Percentiles rank a stretch among this genome's conserved stretches.
phyloP scores from a whole-genome alignment of 1,140 invertebrate genomes.

The Philaenus spumarius region DNA sequence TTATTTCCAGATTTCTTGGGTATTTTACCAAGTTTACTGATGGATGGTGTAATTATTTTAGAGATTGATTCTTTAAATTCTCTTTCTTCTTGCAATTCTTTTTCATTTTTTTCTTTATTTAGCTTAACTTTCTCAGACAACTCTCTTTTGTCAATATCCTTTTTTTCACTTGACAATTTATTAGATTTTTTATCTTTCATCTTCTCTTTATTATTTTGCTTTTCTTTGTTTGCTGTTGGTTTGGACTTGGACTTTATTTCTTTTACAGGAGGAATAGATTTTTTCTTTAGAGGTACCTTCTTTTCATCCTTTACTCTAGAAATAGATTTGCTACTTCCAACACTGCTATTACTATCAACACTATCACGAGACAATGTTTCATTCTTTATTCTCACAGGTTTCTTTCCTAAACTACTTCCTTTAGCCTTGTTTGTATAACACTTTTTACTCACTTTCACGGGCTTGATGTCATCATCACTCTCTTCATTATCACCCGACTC shows the following conservation, averaged over 20 bases:
- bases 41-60: slow-evolving; percentile 56
- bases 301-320: neutral
- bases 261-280: neutral
- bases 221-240: neutral
- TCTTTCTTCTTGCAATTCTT: slow-evolving; percentile 18
- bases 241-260: neutral
- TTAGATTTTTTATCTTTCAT: neutral
- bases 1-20: slow-evolving; percentile 53
- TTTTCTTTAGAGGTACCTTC: neutral
- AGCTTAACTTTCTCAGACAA: slow-evolving; percentile 24
- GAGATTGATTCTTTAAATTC: slow-evolving; percentile 45
- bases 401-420: slow-evolving; percentile 22
- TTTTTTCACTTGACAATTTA: neutral
- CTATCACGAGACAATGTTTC: slow-evolving; percentile 13
- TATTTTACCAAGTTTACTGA: slow-evolving; percentile 63
- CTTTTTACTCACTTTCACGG: slow-evolving; percentile 22
- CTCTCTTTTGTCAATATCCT: neutral
- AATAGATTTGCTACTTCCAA: slow-evolving; percentile 22
- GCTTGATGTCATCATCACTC: slow-evolving; percentile 4
- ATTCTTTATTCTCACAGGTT: slow-evolving; percentile 31
- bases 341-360: slow-evolving; percentile 32
- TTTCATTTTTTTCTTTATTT: slow-evolving; percentile 38
- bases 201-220: neutral
- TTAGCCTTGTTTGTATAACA: slow-evolving; percentile 39
- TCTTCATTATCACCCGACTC: slow-evolving; percentile 14